These are phyloP conservation scores for Silurus asotus DNA, from an alignment of 2,113 vertebrate species.

Conservation along the genomic window DNA sequence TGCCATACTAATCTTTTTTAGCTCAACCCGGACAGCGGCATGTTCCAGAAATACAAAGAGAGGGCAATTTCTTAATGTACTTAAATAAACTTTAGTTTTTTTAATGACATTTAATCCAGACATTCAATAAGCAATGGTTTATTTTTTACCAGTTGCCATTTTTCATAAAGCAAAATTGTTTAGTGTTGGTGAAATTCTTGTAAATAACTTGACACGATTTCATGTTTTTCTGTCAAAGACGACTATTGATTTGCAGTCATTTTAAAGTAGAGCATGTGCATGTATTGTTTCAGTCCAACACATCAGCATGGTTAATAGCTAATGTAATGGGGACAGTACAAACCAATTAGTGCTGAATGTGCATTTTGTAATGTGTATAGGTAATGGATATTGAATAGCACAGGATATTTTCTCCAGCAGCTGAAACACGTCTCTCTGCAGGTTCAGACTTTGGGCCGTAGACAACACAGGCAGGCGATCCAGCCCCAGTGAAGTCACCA, in stretches of 20 bases:
- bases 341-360: background rate
- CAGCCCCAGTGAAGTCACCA: conserved; percentile 88
- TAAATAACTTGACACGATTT: background rate
- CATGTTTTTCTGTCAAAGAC: background rate
- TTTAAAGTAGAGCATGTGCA: background rate
- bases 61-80: background rate
- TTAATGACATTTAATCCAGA: background rate
- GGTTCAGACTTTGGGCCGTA: conserved; percentile 96
- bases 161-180: background rate
- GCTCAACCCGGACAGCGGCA: background rate
- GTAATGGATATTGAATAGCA: background rate
- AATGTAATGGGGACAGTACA: background rate
- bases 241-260: background rate
- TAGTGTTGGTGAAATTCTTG: background rate
- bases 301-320: background rate
- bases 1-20: background rate
- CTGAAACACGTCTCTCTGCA: conserved; percentile 53
- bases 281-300: background rate
- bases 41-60: background rate
- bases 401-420: background rate
- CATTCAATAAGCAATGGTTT: background rate
- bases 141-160: background rate
- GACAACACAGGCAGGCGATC: conserved; percentile 95
- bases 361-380: background rate
- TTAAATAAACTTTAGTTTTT: background rate